Percentiles rank a stretch among this genome's conserved stretches.
phyloP scores from a whole-genome alignment of 92 coral and sea anemone species.

The Pocillopora grandis region DNA sequence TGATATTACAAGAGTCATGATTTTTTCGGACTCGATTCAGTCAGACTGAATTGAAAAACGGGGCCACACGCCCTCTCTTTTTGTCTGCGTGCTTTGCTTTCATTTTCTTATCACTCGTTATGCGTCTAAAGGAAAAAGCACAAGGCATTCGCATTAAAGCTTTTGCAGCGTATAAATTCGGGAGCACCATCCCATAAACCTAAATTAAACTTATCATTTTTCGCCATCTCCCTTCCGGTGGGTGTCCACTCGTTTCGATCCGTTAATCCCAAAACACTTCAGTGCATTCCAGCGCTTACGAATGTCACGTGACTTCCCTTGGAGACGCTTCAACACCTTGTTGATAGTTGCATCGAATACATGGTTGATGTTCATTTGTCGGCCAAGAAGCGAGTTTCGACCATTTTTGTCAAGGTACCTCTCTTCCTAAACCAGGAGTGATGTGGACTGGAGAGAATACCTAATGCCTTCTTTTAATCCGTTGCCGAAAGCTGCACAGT shows the following conservation, averaged over 20 bases:
- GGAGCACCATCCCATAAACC: too few relatives aligned
- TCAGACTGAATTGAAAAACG: too few relatives aligned
- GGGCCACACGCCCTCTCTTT: too few relatives aligned
- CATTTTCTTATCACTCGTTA: background rate
- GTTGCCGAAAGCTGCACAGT: constrained; percentile 32
- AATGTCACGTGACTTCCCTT: constrained; percentile 41
- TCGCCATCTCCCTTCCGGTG: too few relatives aligned
- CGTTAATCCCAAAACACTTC: too few relatives aligned
- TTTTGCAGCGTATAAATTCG: too few relatives aligned
- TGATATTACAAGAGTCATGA: too few relatives aligned
- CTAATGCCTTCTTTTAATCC: constrained; percentile 36
- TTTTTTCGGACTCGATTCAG: too few relatives aligned
- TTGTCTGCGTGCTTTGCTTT: too few relatives aligned
- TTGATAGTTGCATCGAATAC: constrained; percentile 1
- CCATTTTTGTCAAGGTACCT: background rate
- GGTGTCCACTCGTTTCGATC: too few relatives aligned
- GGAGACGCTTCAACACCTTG: constrained; percentile 29
- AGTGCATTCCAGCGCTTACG: background rate
- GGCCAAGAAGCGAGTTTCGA: background rate
- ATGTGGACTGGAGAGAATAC: constrained; percentile 30
- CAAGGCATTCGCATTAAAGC: too few relatives aligned
- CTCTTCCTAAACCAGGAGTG: background rate
- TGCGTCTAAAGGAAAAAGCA: background rate
- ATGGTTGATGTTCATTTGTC: constrained; percentile 8
- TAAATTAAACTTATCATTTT: too few relatives aligned